These are phyloP conservation scores for Chelonoidis abingdonii DNA, from an alignment of 2,113 vertebrate genomes.

Conservation along the genomic window DNA sequence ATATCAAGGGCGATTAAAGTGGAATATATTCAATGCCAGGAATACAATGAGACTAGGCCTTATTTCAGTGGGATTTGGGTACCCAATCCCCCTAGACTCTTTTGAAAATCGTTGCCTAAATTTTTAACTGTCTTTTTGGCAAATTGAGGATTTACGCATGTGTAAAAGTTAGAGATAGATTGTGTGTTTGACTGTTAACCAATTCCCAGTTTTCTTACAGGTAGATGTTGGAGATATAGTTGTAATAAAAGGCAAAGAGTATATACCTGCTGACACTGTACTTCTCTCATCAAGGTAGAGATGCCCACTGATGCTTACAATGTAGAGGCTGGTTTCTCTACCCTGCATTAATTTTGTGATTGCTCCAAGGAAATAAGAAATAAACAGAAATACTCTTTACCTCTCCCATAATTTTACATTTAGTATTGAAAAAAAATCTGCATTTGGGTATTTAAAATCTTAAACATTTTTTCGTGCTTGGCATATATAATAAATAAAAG, in stretches of 20 bases:
- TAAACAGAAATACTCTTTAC: slow-evolving; percentile 76
- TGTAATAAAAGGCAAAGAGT: slow-evolving; percentile 97
- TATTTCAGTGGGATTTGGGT: not conserved
- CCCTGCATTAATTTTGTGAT: slow-evolving; percentile 82
- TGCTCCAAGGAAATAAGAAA: slow-evolving; percentile 90
- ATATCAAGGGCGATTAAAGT: not conserved
- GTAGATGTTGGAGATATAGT: slow-evolving; percentile 98
- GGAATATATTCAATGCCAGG: not conserved
- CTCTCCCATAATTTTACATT: slow-evolving; percentile 47
- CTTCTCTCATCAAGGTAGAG: slow-evolving; percentile 98
- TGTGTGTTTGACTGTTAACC: slow-evolving; percentile 82
- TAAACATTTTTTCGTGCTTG: slow-evolving; percentile 25
- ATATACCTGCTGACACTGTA: slow-evolving; percentile 95
- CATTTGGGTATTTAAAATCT: not conserved
- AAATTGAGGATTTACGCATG: slow-evolving; percentile 49
- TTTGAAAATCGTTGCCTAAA: not conserved
- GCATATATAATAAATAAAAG: slow-evolving; percentile 35
- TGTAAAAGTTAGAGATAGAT: slow-evolving; percentile 62
- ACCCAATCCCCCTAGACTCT: not conserved
- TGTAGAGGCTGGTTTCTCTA: slow-evolving; percentile 86
- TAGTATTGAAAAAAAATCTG: slow-evolving; percentile 23
- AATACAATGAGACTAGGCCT: not conserved
- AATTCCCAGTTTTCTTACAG: slow-evolving; percentile 96
- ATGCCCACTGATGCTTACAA: slow-evolving; percentile 83
- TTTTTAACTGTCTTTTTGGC: slow-evolving; percentile 23